Percentiles rank a stretch among this genome's conserved stretches.
phyloP scores from a whole-genome alignment of 2,888 invertebrate species.

The Phengaris arion region DNA sequence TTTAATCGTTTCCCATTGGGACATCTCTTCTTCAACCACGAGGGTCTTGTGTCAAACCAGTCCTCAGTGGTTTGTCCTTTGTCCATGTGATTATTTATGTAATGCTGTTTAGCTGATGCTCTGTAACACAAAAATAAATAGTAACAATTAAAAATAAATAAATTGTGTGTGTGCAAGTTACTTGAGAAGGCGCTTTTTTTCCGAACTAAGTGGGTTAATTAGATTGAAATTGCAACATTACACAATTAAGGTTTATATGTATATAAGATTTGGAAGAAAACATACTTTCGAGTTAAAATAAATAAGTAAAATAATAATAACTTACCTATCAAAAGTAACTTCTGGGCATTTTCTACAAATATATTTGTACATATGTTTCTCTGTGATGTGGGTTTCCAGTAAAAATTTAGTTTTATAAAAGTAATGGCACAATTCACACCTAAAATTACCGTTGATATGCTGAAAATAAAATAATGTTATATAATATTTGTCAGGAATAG shows the following conservation, averaged over 20 bases:
- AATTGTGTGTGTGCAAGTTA: too few relatives aligned
- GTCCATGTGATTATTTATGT: constrained; percentile 56
- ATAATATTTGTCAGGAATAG: too few relatives aligned
- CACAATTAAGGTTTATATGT: not conserved
- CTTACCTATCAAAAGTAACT: constrained; percentile 67
- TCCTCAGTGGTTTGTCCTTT: constrained; percentile 50
- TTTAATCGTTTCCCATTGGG: constrained; percentile 25
- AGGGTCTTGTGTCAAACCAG: constrained; percentile 53
- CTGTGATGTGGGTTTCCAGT: constrained; percentile 63
- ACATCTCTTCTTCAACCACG: constrained; percentile 43
- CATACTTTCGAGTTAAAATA: not conserved
- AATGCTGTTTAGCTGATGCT: constrained; percentile 65
- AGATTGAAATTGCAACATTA: not conserved
- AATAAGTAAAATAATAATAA: not conserved
- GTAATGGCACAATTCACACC: constrained; percentile 60
- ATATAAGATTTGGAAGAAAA: not conserved
- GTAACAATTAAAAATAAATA: too few relatives aligned
- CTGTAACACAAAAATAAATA: constrained; percentile 42
- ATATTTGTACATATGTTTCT: constrained; percentile 72
- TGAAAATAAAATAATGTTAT: constrained; percentile 45
- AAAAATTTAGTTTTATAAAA: constrained; percentile 67
- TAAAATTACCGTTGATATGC: constrained; percentile 59
- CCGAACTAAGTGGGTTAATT: too few relatives aligned
- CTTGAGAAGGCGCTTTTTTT: too few relatives aligned
- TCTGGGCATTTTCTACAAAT: constrained; percentile 68